phyloP scores from a whole-genome alignment of 2,888 invertebrate species.

The Drosophila anceps region DNA sequence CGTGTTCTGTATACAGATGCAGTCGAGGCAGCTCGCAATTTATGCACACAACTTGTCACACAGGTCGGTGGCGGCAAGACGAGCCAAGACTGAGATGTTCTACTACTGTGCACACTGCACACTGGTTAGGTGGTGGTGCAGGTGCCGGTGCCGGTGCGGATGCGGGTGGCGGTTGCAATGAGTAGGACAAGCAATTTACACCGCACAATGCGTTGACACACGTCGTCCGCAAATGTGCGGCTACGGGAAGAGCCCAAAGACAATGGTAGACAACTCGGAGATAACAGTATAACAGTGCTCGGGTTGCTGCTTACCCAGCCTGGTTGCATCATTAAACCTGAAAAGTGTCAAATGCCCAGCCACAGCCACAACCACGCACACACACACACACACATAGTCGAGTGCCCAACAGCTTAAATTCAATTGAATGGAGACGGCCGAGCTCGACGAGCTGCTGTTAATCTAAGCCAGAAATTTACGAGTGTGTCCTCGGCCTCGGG shows the following conservation, averaged over 20 bases:
- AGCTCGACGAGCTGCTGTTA: constrained; percentile 47
- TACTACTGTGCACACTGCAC: background rate
- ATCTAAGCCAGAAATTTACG: constrained; percentile 74
- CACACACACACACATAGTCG: constrained; percentile 6
- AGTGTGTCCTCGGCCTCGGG: constrained; percentile 25
- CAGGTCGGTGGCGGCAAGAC: constrained; percentile 30
- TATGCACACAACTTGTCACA: constrained; percentile 77
- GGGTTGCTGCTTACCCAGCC: constrained; percentile 31
- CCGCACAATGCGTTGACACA: constrained; percentile 79
- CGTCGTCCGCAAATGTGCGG: constrained; percentile 79
- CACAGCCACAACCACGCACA: constrained; percentile 22
- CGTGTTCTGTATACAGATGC: constrained; percentile 75
- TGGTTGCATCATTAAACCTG: constrained; percentile 76
- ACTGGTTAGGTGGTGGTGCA: no score
- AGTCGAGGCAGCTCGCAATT: constrained; percentile 68
- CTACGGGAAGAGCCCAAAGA: constrained; percentile 54
- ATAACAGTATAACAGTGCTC: constrained; percentile 34
- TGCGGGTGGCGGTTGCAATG: constrained; percentile 1
- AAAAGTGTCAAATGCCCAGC: constrained; percentile 75
- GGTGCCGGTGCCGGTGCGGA: background rate
- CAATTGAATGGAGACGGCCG: constrained; percentile 59
- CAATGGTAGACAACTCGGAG: constrained; percentile 59
- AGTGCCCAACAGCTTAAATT: constrained; percentile 54
- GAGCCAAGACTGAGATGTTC: constrained; percentile 16
- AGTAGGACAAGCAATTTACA: constrained; percentile 72